Conservation (phyloP, 2,888 invertebrate species). For the Acanthosepion pharaonis region DNA sequence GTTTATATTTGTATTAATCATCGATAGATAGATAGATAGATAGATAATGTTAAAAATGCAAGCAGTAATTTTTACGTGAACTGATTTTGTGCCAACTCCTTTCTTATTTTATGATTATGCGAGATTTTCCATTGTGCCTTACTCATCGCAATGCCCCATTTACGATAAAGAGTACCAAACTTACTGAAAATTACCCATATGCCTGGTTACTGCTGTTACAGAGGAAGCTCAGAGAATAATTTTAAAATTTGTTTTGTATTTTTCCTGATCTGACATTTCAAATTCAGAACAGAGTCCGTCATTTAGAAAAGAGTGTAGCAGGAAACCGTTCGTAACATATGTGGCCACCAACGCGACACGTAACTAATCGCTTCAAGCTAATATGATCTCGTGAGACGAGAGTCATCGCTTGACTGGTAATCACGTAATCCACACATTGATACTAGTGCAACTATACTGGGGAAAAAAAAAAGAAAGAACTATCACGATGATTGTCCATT, state of each 20-base stretch:
- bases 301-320: background rate
- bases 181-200: background rate
- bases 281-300: background rate
- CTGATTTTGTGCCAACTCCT: no score
- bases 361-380: background rate
- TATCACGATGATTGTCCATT: no score
- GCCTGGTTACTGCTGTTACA: background rate
- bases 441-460: no score
- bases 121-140: no score
- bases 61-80: no score
- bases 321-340: background rate
- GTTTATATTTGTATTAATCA: no score
- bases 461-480: no score
- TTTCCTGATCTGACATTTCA: background rate
- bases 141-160: background rate
- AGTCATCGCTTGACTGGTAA: background rate
- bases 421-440: background rate
- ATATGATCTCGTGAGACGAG: background rate
- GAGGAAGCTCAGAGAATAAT: background rate
- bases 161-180: background rate
- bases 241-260: background rate
- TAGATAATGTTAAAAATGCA: no score
- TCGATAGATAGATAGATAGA: no score
- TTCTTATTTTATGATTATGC: no score
- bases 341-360: background rate